Percentiles rank a stretch among this genome's conserved stretches.
These are phyloP conservation scores for Mesopsocus fuscifrons DNA, from an alignment of 2,888 invertebrate genomes.

Conservation along the genomic window DNA sequence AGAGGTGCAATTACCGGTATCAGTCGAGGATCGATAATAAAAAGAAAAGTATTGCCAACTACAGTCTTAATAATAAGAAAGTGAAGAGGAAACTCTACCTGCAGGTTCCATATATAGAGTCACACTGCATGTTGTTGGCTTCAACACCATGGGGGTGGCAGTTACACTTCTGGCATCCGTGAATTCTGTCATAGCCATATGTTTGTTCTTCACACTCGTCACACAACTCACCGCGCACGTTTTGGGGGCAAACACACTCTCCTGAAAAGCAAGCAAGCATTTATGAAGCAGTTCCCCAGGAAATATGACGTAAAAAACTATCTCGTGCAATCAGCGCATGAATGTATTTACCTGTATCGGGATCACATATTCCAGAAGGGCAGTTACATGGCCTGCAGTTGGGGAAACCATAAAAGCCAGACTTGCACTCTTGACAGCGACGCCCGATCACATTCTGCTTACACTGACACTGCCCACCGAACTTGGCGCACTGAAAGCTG, in stretches of 20 bases:
- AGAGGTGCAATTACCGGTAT: too few species aligned
- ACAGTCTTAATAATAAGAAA: too few species aligned
- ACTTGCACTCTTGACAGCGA: conserved; percentile 57
- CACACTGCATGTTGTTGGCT: conserved; percentile 62
- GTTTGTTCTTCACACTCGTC: conserved; percentile 76
- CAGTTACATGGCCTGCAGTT: conserved; percentile 80
- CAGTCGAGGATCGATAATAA: too few species aligned
- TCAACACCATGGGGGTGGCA: conserved; percentile 73
- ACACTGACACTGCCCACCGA: conserved; percentile 94
- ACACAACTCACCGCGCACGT: conserved; percentile 77
- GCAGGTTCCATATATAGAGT: conserved; percentile 64
- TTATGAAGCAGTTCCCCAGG: not conserved
- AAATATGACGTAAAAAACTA: not conserved
- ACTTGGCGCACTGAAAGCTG: conserved; percentile 74
- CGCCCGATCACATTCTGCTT: conserved; percentile 84
- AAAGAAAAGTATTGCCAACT: too few species aligned
- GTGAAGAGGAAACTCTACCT: too few species aligned
- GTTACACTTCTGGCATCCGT: conserved; percentile 89
- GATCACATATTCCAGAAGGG: conserved; percentile 66
- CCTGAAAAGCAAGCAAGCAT: conserved; percentile 30
- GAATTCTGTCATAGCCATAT: conserved; percentile 80
- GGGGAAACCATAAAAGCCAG: conserved; percentile 91
- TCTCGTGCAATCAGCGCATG: not conserved
- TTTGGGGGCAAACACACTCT: conserved; percentile 78
- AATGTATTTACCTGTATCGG: conserved; percentile 32